These are phyloP conservation scores for Scalopus aquaticus DNA, from an alignment of 2,113 vertebrate species.

Conservation along the genomic window DNA sequence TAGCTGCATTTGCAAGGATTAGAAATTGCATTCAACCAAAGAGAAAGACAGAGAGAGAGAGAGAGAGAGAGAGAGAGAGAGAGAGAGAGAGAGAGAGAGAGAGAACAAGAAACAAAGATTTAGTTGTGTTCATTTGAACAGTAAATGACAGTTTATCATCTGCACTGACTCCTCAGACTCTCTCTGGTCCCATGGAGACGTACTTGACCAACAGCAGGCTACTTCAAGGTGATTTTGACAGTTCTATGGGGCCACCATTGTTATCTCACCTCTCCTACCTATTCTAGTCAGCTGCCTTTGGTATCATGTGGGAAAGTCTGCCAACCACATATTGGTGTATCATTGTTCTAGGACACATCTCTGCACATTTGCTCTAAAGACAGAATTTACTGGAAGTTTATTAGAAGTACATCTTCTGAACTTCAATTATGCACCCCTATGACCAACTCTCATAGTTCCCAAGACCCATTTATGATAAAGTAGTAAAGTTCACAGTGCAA, in stretches of 20 bases:
- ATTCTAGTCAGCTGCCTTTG: neutral
- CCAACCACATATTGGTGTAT: neutral
- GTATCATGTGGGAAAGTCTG: constrained; percentile 29
- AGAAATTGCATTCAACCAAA: neutral
- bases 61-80: neutral
- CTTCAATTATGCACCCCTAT: neutral
- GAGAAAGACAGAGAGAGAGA: neutral
- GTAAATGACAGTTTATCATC: constrained; percentile 16
- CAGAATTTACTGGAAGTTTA: neutral
- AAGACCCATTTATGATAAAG: neutral
- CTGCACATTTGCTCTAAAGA: neutral
- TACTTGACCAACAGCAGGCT: neutral
- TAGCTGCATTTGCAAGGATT: neutral
- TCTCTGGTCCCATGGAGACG: neutral
- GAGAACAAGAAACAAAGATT: constrained; percentile 36
- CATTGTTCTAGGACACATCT: neutral
- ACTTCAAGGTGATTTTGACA: neutral
- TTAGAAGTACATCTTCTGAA: neutral
- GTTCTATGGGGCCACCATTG: neutral
- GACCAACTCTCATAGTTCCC: neutral
- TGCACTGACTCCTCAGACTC: neutral
- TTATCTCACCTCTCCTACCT: neutral
- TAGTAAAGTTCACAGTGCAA: neutral
- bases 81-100: neutral
- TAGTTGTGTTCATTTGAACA: neutral